Conservation (phyloP, 2,797 vertebrate species). For the Naso thynnoides region DNA sequence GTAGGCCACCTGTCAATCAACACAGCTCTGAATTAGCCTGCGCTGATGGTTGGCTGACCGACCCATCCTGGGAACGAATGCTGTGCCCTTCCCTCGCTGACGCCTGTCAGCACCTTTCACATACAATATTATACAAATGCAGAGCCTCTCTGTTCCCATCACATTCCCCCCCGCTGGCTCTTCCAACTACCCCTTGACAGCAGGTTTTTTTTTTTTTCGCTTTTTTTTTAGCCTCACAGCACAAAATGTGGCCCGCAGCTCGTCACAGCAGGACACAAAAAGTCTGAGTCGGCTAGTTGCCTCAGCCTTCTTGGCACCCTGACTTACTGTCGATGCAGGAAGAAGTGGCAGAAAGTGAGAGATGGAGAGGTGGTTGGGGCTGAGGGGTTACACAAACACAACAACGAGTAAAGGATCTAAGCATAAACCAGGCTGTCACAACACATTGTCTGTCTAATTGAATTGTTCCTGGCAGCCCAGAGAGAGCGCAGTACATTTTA, state of each 20-base stretch:
- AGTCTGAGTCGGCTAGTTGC: slow-evolving; percentile 68
- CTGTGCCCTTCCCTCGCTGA: slow-evolving; percentile 65
- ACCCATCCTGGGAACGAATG: slow-evolving; percentile 57
- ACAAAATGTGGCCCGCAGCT: slow-evolving; percentile 63
- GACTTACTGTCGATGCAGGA: slow-evolving; percentile 58
- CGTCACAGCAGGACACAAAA: slow-evolving; percentile 61
- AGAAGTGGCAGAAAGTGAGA: slow-evolving; percentile 45
- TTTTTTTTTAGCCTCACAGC: slow-evolving; percentile 55
- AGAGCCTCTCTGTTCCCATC: slow-evolving; percentile 55
- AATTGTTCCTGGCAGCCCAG: slow-evolving; percentile 70
- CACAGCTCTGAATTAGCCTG: slow-evolving; percentile 55
- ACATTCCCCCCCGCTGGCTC: slow-evolving; percentile 54
- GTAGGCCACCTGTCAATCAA: slow-evolving; percentile 69
- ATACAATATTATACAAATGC: slow-evolving; percentile 63
- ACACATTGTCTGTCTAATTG: slow-evolving; percentile 52
- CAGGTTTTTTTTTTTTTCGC: slow-evolving; percentile 39
- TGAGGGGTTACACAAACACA: slow-evolving; percentile 47
- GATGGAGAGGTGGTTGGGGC: slow-evolving; percentile 27
- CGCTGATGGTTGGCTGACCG: slow-evolving; percentile 61
- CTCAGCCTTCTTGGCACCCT: slow-evolving; percentile 53
- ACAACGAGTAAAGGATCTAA: slow-evolving; percentile 56
- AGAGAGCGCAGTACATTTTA: slow-evolving; percentile 64
- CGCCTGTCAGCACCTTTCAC: slow-evolving; percentile 78
- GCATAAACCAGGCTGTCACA: slow-evolving; percentile 70
- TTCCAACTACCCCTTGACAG: slow-evolving; percentile 63